These are phyloP conservation scores for Tachypleus tridentatus DNA, from an alignment of 1,140 invertebrate species.

Conservation along the genomic window DNA sequence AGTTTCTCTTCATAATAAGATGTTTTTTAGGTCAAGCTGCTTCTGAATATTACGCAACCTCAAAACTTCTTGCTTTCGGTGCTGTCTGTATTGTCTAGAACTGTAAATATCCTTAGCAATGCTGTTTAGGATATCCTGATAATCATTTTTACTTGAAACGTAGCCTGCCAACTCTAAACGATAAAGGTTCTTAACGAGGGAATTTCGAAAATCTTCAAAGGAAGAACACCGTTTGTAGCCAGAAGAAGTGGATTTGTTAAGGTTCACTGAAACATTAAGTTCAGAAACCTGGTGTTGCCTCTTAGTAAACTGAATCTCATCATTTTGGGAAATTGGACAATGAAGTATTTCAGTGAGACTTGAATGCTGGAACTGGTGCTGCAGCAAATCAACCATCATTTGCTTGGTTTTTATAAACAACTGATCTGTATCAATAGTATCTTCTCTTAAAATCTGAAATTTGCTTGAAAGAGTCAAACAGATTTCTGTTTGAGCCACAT, in stretches of 20 bases:
- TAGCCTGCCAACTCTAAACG: constrained; percentile 54
- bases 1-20: constrained; percentile 64
- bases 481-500: constrained; percentile 46
- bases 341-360: too few species aligned
- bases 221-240: constrained; percentile 17
- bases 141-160: constrained; percentile 51
- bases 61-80: constrained; percentile 43
- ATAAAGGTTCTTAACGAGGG: constrained; percentile 40
- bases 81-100: constrained; percentile 47
- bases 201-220: constrained; percentile 26
- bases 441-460: constrained; percentile 50
- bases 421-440: constrained; percentile 51
- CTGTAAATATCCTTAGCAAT: constrained; percentile 53
- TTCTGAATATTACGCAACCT: constrained; percentile 50
- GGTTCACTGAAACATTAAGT: too few species aligned
- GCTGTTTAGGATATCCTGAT: constrained; percentile 54
- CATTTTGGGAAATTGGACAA: too few species aligned
- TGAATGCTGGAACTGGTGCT: constrained; percentile 27
- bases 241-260: too few species aligned
- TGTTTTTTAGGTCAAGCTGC: constrained; percentile 52
- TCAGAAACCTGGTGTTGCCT: too few species aligned
- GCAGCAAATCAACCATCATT: constrained; percentile 36
- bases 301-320: too few species aligned
- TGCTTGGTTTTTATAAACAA: constrained; percentile 46
- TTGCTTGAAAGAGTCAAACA: constrained; percentile 60